Evolutionary conservation across 1,140 invertebrate genomes (phyloP), one percentile per base, ranked within the genome.

Genomic region (Chlorops oryzae): DNA sequence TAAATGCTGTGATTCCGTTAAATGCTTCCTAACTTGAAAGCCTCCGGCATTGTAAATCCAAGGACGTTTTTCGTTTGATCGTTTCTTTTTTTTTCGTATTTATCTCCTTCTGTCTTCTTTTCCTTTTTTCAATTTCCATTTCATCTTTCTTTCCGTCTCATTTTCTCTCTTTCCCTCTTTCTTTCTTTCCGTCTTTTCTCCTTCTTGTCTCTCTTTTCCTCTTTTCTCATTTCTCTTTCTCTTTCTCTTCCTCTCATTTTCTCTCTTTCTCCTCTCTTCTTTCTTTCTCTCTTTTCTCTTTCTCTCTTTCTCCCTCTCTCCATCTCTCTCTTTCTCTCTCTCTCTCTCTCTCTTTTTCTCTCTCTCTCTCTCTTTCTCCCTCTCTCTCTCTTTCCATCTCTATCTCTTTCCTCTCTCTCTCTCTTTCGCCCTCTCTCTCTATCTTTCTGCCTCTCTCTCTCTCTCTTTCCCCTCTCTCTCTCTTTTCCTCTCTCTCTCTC

Each of bases 381-480:
- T 61, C 40, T 55, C 60, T n/a, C n/a, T n/a, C n/a, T n/a, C n/a
- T n/a, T n/a, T n/a, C n/a, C n/a, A n/a, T n/a, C n/a, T n/a, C n/a
- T n/a, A n/a, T n/a, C n/a, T n/a, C n/a, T n/a, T n/a, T n/a, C n/a
- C n/a, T n/a, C n/a, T n/a, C n/a, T n/a, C n/a, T n/a, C n/a, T n/a
- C n/a, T n/a, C n/a, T n/a, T n/a, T n/a, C n/a, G n/a, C n/a, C n/a
- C n/a, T n/a, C n/a, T n/a, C n/a, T n/a, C n/a, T n/a, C n/a, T n/a
- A n/a, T n/a, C n/a, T n/a, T n/a, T n/a, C n/a, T n/a, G 52, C 62
- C 55, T 52, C 59, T 59, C 59, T 59, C 62, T 62, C 61, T 62
- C 44, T 57, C 61, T 54, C 37, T 25, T 37, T 17, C 39, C 22
- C 24, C 34, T 50, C 5, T 41, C 17, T 20, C 32, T 34, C 47